Evolutionary conservation across 2,113 vertebrate genomes (phyloP), one percentile per base, ranked within the genome.

Genomic region (Pavo muticus): DNA sequence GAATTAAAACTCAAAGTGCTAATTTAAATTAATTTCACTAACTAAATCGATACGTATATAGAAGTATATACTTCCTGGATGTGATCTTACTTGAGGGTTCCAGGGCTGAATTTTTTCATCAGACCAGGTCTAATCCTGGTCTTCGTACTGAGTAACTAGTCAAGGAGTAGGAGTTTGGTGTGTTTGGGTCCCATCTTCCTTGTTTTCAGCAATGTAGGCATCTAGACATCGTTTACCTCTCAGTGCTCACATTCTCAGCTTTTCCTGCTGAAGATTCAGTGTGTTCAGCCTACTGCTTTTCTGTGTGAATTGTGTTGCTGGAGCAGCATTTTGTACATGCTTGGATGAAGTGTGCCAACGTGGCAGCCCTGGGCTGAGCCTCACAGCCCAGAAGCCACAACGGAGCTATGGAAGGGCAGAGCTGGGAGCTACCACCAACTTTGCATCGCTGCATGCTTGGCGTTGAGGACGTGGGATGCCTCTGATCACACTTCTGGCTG

Each of bases 401-500:
- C 7, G 39, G 39, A 40, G 39, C 39, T 40, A 40, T 40, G 39
- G 39, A 40, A 40, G 39, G 39, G 35, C 35, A 35, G 35, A 35
- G 35, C 35, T 35, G 35, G 35, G 39, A 40, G 39, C 39, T 40
- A 40, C 39, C 39, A 40, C 39, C 39, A 40, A 9, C 39, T 40
- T 11, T 40, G 39, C 7, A 40, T 40, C 39, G 39, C 39, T 11
- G 39, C 48, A 2, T 4, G 17, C 35, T 2, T 0, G 5, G 39
- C 47, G 61, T 17, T 13, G 24, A 29, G 40, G 14, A 37, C 20
- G 32, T 5, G 54, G 40, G 13, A 61, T 6, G 57, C 7, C 65
- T 16, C n/a, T 3, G 17, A 48, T 52, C n/a, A 25, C 0, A 0
- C 32, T 24, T 56, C 14, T 4, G 2, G 6, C 32, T 56, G 64